phyloP scores from a whole-genome alignment of 2,113 vertebrate species.

The Lethenteron reissneri region DNA sequence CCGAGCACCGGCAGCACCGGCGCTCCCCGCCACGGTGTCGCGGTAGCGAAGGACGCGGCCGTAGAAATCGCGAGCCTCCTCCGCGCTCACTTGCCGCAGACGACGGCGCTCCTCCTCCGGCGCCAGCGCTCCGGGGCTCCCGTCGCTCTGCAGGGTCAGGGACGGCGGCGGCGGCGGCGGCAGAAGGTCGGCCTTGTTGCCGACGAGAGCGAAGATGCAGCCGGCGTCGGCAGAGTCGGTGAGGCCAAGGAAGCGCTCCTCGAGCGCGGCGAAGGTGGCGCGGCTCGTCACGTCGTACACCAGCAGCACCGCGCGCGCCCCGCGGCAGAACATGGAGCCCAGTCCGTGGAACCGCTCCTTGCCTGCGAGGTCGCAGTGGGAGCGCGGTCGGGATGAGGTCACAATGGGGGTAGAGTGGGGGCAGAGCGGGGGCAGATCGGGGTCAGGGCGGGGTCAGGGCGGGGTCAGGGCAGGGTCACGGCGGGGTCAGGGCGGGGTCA shows the following conservation, averaged over 20 bases:
- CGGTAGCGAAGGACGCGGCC: slow-evolving; percentile 47
- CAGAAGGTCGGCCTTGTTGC: slow-evolving; percentile 68
- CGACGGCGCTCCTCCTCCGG: slow-evolving; percentile 16
- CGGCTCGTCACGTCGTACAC: slow-evolving; percentile 63
- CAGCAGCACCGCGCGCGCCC: slow-evolving; percentile 60
- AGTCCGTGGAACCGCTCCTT: slow-evolving; percentile 87
- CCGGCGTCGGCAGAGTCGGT: slow-evolving; percentile 59
- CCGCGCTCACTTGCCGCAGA: slow-evolving; percentile 35
- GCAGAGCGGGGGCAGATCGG: too few species aligned
- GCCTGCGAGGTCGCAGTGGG: slow-evolving; percentile 25
- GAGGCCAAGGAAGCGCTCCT: slow-evolving; percentile 69
- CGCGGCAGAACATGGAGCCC: slow-evolving; percentile 87
- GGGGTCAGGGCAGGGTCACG: too few species aligned
- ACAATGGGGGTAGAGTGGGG: too few species aligned
- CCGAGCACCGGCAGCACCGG: slow-evolving; percentile 8
- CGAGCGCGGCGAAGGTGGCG: slow-evolving; percentile 66
- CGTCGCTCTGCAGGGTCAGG: slow-evolving; percentile 10
- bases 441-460: too few species aligned
- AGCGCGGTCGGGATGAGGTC: too few species aligned
- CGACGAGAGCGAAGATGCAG: slow-evolving; percentile 74
- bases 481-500: too few species aligned
- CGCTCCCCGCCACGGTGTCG: slow-evolving; percentile 52
- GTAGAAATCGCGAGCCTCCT: slow-evolving; percentile 54
- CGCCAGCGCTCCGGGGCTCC: slow-evolving; percentile 8
- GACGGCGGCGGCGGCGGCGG: slow-evolving; percentile 4